Evolutionary conservation across 1,140 invertebrate genomes (phyloP).

Genomic region (Drosophila insularis): DNA sequence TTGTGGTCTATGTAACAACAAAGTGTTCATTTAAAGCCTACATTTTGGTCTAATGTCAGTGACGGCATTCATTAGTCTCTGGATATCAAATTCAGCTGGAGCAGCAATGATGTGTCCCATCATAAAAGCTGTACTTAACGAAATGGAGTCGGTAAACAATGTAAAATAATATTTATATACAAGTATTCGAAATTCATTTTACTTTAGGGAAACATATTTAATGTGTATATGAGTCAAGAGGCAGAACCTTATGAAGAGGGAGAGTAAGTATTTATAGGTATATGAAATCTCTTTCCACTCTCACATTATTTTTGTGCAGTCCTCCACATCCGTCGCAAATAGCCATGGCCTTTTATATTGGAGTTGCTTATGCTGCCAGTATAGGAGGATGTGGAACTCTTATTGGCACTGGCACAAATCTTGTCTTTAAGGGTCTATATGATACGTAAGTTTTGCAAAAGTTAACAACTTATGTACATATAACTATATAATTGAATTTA

Average conservation of each 20-base stretch:
- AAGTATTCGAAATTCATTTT: not conserved
- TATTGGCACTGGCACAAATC: slow-evolving; percentile 94
- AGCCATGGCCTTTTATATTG: slow-evolving; percentile 88
- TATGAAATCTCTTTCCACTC: not conserved
- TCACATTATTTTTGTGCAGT: slow-evolving; percentile 61
- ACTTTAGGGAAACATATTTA: slow-evolving; percentile 45
- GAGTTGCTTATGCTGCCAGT: slow-evolving; percentile 90
- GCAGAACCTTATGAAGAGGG: slow-evolving; percentile 44
- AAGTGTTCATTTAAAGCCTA: slow-evolving; percentile 82
- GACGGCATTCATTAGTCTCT: slow-evolving; percentile 90
- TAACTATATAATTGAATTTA: not conserved
- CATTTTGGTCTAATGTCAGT: slow-evolving; percentile 88
- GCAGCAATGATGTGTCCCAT: slow-evolving; percentile 94
- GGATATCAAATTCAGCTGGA: slow-evolving; percentile 91
- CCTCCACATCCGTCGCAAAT: slow-evolving; percentile 84
- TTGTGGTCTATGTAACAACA: not conserved
- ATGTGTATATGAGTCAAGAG: slow-evolving; percentile 47
- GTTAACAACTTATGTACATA: too few relatives aligned
- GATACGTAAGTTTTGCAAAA: slow-evolving; percentile 83
- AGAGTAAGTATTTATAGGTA: slow-evolving; percentile 40
- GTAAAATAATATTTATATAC: not conserved
- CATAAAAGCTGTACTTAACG: slow-evolving; percentile 88
- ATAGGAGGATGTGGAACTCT: slow-evolving; percentile 92
- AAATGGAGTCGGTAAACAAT: slow-evolving; percentile 86
- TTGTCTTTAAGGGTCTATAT: slow-evolving; percentile 90